Evolutionary conservation across 2,797 vertebrate genomes (phyloP).

Genomic region (Clarias fuscus): DNA sequence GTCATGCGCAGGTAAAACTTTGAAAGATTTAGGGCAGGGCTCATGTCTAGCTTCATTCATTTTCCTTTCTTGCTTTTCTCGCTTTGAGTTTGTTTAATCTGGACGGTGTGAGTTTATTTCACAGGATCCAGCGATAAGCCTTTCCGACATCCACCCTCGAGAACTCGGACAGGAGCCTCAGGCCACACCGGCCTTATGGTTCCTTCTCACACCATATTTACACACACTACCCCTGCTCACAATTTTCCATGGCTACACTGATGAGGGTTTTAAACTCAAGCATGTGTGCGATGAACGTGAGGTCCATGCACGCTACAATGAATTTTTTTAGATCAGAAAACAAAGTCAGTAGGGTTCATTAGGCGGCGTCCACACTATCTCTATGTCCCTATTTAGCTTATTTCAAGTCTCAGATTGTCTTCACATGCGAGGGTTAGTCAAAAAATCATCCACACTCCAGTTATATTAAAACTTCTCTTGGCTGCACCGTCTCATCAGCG

Average conservation of each 20-base stretch:
- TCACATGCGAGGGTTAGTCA: too few relatives aligned
- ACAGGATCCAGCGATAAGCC: slow-evolving; percentile 62
- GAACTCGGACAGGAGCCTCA: slow-evolving; percentile 59
- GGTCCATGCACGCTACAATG: too few relatives aligned
- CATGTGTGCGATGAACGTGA: background rate
- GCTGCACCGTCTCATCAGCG: too few relatives aligned
- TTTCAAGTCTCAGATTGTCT: too few relatives aligned
- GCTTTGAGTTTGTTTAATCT: slow-evolving; percentile 69
- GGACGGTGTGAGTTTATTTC: slow-evolving; percentile 65
- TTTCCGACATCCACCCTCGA: slow-evolving; percentile 44
- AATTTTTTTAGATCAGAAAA: background rate
- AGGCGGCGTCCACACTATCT: background rate
- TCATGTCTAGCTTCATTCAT: slow-evolving; percentile 10
- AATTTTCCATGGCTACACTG: slow-evolving; percentile 13
- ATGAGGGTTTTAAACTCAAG: slow-evolving; percentile 23
- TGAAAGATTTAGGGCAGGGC: slow-evolving; percentile 3
- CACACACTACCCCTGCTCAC: background rate
- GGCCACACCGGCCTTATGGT: slow-evolving; percentile 40
- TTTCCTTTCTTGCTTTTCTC: slow-evolving; percentile 17
- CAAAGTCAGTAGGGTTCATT: background rate
- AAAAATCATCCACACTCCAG: too few relatives aligned
- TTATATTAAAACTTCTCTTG: too few relatives aligned
- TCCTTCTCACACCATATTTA: slow-evolving; percentile 42
- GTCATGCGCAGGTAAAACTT: slow-evolving; percentile 41
- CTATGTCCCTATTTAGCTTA: too few relatives aligned